Evolutionary conservation across 2,888 invertebrate genomes (phyloP), one percentile per base, ranked within the genome.

Genomic region (Galeruca laticollis): DNA sequence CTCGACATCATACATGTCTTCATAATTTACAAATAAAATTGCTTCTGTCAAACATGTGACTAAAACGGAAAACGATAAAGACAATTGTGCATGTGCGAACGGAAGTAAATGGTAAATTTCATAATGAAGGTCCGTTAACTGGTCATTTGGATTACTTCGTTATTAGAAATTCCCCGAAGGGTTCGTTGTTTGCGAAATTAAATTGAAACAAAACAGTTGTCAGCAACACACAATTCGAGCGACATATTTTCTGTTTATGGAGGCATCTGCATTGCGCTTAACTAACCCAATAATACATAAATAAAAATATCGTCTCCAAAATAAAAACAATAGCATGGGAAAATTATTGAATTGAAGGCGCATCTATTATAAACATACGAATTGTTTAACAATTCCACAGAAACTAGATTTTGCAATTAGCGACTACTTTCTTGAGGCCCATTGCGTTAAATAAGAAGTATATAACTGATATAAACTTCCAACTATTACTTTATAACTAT

Each of bases 131-230:
- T 61, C 61, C 20, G 61, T 61, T 61, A 61, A 61, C 61, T 61
- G 61, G 61, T 61, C 61, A 61, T 51, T 61, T 61, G 61, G 61
- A 61, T 61, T 51, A 61, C 61, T 51, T 51, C 35, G 61, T 61
- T 61, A 61, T 61, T 61, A 61, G 61, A 61, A 61, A 31, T 61
- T 61, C 35, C 51, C 51, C 33, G 35, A 51, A 51, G 61, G 61
- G 61, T 51, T 20, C 21, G 51, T 31, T 31, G 60, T 18, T 47
- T 15, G 47, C 61, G 15, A 61, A 61, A 61, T 61, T 61, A 61
- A 61, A 61, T 61, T 61, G 51, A 61, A 61, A 61, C 61, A 61
- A 61, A 61, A 61, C 61, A 61, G 49, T 61, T 61, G 51, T 18
- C 49, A 61, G 61, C 61, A 31, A 9, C 18, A 60, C 13, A 54